Conservation (phyloP, 1,140 invertebrate species). For the Pseudomyrmex flavicornis region DNA sequence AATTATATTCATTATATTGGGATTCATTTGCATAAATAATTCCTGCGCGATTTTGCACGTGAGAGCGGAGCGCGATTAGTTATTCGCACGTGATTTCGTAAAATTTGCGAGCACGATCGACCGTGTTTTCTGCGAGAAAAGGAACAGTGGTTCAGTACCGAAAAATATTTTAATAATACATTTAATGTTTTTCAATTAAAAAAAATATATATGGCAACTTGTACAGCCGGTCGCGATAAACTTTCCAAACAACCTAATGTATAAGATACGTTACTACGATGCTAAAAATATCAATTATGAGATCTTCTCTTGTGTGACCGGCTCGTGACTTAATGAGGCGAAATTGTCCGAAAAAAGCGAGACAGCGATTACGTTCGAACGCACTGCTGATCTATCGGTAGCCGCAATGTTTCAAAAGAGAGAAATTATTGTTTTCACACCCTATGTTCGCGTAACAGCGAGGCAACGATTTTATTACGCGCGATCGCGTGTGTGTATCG, state of each 20-base stretch:
- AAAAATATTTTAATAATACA: not conserved
- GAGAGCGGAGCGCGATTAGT: slow-evolving; percentile 42
- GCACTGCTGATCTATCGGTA: not conserved
- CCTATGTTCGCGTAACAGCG: not conserved
- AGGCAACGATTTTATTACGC: slow-evolving; percentile 6
- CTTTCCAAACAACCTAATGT: no score
- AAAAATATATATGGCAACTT: slow-evolving; percentile 2
- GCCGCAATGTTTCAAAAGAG: not conserved
- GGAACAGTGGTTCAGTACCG: not conserved
- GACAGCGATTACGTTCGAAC: slow-evolving; percentile 19
- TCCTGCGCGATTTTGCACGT: slow-evolving; percentile 33
- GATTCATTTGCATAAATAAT: slow-evolving; percentile 58
- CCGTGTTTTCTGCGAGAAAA: slow-evolving; percentile 8
- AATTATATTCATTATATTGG: slow-evolving; percentile 17
- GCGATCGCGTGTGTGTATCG: not conserved
- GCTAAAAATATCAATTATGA: no score
- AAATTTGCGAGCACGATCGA: slow-evolving; percentile 27
- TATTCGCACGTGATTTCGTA: slow-evolving; percentile 51
- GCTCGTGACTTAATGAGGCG: slow-evolving; percentile 17
- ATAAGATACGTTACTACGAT: no score
- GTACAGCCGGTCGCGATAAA: no score
- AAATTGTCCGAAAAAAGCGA: not conserved
- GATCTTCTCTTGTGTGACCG: no score
- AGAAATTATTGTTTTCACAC: not conserved
- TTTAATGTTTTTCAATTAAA: not conserved